Evolutionary conservation across 2,888 invertebrate species (phyloP).

Genomic region (Eristalis intricaria): DNA sequence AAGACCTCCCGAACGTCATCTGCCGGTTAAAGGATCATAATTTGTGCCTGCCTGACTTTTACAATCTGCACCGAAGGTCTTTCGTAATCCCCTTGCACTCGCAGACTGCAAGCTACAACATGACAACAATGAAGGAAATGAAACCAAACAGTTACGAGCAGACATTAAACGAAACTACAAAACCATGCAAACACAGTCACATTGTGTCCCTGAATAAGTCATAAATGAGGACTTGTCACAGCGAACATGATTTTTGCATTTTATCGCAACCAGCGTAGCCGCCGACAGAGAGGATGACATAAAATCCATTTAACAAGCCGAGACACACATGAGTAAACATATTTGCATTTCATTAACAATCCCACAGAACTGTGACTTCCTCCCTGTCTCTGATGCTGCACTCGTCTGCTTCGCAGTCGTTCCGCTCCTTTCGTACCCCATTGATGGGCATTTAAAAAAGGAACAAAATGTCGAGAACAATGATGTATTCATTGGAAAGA

Average conservation of each 20-base stretch:
- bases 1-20: no score
- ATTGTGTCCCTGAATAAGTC: background rate
- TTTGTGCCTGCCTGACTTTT: no score
- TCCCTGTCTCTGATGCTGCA: background rate
- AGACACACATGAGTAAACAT: constrained; percentile 8
- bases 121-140: background rate
- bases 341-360: constrained; percentile 49
- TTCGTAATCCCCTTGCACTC: no score
- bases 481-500: background rate
- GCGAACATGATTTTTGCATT: background rate
- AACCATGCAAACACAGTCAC: background rate
- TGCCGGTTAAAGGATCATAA: no score
- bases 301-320: constrained; percentile 44
- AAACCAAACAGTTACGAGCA: background rate
- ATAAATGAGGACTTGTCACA: background rate
- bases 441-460: background rate
- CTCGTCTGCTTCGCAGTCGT: background rate
- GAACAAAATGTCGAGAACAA: background rate
- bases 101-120: background rate
- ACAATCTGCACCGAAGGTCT: no score
- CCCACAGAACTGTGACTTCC: constrained; percentile 10
- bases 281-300: constrained; percentile 23
- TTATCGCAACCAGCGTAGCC: background rate
- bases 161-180: background rate
- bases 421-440: background rate